Conservation (phyloP, 2,888 invertebrate genomes). For the Nephrotoma guestfalica region DNA sequence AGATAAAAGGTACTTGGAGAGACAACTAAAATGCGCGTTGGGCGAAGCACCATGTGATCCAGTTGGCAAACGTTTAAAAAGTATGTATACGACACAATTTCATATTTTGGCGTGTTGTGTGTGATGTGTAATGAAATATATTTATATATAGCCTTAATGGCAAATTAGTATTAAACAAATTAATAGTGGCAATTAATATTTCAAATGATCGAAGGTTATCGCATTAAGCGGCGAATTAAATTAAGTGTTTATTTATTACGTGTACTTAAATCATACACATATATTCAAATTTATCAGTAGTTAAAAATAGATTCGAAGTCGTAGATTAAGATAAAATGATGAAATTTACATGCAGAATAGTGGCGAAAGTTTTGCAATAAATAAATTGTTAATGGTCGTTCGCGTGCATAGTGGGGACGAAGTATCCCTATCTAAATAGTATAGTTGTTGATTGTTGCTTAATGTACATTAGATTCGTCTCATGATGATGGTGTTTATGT, state of each 20-base stretch:
- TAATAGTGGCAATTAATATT: background rate
- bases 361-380: no score
- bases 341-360: no score
- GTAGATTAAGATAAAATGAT: background rate
- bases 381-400: no score
- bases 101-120: background rate
- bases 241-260: background rate
- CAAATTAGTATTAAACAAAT: background rate
- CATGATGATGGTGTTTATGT: no score
- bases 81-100: slow-evolving; percentile 32
- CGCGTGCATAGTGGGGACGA: no score
- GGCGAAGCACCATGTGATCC: slow-evolving; percentile 62
- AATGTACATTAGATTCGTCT: no score
- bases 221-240: background rate
- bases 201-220: background rate
- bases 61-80: slow-evolving; percentile 55
- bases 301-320: background rate
- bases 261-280: background rate
- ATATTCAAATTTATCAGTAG: background rate
- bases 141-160: background rate
- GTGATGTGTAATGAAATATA: no score
- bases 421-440: no score
- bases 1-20: slow-evolving; percentile 52
- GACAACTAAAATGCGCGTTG: slow-evolving; percentile 58
- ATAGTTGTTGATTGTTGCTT: no score